These are phyloP conservation scores for Limonius californicus DNA, from an alignment of 1,140 invertebrate species.

Conservation along the genomic window DNA sequence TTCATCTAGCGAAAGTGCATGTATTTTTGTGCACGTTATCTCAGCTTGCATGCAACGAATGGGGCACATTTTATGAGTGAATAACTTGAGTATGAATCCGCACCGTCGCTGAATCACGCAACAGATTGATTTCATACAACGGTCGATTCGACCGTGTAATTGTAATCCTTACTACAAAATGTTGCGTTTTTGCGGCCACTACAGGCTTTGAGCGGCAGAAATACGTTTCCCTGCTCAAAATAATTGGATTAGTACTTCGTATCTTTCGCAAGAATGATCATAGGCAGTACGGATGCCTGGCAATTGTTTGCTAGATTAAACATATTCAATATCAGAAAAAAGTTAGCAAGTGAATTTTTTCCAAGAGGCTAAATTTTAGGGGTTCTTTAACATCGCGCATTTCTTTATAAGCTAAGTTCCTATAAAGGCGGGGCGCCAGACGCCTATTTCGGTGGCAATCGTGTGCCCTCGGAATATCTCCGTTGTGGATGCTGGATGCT, in stretches of 20 bases:
- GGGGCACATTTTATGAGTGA: neutral
- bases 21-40: no score
- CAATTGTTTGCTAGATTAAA: conserved; percentile 40
- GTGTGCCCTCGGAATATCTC: conserved; percentile 5
- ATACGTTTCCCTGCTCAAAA: conserved; percentile 17
- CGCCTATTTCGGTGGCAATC: conserved; percentile 18
- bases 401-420: conserved; percentile 14
- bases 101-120: conserved; percentile 32
- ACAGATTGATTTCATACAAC: conserved; percentile 40
- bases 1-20: conserved; percentile 27
- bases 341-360: conserved; percentile 30
- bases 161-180: conserved; percentile 25
- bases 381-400: conserved; percentile 20
- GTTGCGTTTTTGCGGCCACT: no score
- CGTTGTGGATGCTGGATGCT: neutral
- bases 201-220: neutral
- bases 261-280: conserved; percentile 16
- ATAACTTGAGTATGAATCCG: conserved; percentile 15
- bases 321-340: conserved; percentile 30
- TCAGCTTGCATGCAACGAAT: neutral
- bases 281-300: neutral
- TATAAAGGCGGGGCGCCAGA: conserved; percentile 30
- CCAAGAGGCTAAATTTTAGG: conserved; percentile 31
- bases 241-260: conserved; percentile 35
- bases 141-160: conserved; percentile 35